These are phyloP conservation scores for Labroides dimidiatus DNA, from an alignment of 2,797 vertebrate genomes.

Conservation along the genomic window DNA sequence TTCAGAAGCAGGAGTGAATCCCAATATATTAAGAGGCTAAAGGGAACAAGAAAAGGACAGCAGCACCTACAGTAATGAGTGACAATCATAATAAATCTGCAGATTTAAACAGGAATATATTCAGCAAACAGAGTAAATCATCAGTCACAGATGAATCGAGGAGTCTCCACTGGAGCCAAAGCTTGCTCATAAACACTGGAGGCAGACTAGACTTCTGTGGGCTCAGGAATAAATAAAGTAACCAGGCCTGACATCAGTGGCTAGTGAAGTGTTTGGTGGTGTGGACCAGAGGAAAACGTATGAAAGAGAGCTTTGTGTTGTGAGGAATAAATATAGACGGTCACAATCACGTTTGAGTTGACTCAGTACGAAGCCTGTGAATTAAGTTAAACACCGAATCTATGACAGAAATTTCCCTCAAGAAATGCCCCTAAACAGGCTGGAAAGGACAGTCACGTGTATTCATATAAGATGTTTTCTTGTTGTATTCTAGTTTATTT, in stretches of 20 bases:
- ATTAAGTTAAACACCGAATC: conserved; percentile 39
- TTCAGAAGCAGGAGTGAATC: conserved; percentile 42
- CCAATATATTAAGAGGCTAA: conserved; percentile 28
- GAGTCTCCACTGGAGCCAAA: conserved; percentile 53
- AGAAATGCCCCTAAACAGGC: conserved; percentile 11
- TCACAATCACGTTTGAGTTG: conserved; percentile 59
- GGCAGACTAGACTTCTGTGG: conserved; percentile 69
- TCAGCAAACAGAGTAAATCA: conserved; percentile 57
- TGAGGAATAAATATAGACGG: conserved; percentile 71
- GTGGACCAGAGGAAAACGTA: conserved; percentile 37
- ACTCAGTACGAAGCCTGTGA: conserved; percentile 33
- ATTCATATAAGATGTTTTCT: background rate
- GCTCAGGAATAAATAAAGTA: conserved; percentile 77
- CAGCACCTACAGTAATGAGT: conserved; percentile 37
- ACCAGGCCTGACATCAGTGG: conserved; percentile 72
- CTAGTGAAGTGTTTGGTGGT: conserved; percentile 70
- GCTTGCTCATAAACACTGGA: conserved; percentile 69
- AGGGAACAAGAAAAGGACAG: conserved; percentile 44
- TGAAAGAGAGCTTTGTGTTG: conserved; percentile 76
- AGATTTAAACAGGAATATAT: conserved; percentile 46
- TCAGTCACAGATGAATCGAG: conserved; percentile 65
- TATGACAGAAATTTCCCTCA: conserved; percentile 22
- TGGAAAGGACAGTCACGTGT: conserved; percentile 19
- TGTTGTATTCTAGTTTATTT: conserved; percentile 24
- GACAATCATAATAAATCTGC: conserved; percentile 47